phyloP scores from a whole-genome alignment of 2,797 vertebrate genomes.

The Acanthis flammea region DNA sequence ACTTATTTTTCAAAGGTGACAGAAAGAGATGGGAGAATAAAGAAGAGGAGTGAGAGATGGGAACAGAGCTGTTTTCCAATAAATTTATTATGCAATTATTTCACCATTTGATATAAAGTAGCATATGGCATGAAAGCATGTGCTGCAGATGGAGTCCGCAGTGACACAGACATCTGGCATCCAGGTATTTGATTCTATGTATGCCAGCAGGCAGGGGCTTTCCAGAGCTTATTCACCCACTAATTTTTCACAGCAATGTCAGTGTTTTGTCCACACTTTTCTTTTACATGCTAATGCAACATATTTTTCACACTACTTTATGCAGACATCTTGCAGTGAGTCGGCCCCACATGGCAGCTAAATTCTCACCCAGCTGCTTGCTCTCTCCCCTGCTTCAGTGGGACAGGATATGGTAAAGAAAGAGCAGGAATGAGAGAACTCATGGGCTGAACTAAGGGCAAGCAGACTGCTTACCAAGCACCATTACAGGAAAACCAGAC shows the following conservation, averaged over 20 bases:
- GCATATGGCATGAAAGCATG: constrained; percentile 52
- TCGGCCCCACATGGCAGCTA: neutral
- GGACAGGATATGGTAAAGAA: neutral
- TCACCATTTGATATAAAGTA: constrained; percentile 33
- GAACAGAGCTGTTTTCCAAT: neutral
- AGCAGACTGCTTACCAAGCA: neutral
- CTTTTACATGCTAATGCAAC: neutral
- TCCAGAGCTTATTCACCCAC: neutral
- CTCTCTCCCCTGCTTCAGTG: neutral
- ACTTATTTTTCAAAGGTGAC: neutral
- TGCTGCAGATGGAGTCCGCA: constrained; percentile 60
- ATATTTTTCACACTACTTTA: neutral
- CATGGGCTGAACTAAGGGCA: neutral
- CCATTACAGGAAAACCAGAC: neutral
- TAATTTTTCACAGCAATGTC: constrained; percentile 14
- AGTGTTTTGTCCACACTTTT: constrained; percentile 4
- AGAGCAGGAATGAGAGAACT: neutral
- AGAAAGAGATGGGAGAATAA: neutral
- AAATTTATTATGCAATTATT: constrained; percentile 32
- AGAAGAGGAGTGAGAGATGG: neutral
- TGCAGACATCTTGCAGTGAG: neutral
- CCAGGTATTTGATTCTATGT: constrained; percentile 49
- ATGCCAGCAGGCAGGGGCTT: constrained; percentile 28
- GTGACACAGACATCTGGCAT: constrained; percentile 63
- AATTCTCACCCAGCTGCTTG: neutral